These are phyloP conservation scores for Donacobius atricapilla DNA, from an alignment of 2,113 vertebrate genomes.

Conservation along the genomic window DNA sequence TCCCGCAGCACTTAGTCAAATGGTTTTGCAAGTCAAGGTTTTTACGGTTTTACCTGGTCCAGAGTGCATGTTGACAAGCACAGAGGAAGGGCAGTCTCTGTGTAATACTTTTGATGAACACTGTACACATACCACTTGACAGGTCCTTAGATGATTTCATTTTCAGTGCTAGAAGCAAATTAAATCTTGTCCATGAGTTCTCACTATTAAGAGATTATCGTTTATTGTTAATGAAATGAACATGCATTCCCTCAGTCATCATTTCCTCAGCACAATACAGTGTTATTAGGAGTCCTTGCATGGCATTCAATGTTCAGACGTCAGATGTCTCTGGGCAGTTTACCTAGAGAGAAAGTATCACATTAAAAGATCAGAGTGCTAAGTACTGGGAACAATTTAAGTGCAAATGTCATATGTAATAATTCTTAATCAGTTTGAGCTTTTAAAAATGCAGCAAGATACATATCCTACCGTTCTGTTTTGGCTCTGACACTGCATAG, in stretches of 20 bases:
- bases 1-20: neutral
- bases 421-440: neutral
- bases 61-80: neutral
- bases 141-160: neutral
- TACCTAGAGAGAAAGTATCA: neutral
- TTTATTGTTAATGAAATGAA: neutral
- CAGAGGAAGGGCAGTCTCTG: neutral
- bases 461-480: conserved; percentile 18
- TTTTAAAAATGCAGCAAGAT: conserved; percentile 24
- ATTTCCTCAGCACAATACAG: neutral
- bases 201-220: neutral
- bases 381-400: neutral
- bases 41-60: neutral
- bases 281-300: neutral
- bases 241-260: neutral
- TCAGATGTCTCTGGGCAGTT: neutral
- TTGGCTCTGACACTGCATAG: conserved; percentile 29
- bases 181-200: neutral
- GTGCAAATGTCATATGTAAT: neutral
- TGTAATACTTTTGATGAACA: neutral
- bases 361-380: neutral
- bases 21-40: neutral
- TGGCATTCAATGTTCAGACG: neutral
- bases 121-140: neutral
- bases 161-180: neutral